Evolutionary conservation across 2,888 invertebrate species (phyloP).

Genomic region (Diaprepes abbreviatus): DNA sequence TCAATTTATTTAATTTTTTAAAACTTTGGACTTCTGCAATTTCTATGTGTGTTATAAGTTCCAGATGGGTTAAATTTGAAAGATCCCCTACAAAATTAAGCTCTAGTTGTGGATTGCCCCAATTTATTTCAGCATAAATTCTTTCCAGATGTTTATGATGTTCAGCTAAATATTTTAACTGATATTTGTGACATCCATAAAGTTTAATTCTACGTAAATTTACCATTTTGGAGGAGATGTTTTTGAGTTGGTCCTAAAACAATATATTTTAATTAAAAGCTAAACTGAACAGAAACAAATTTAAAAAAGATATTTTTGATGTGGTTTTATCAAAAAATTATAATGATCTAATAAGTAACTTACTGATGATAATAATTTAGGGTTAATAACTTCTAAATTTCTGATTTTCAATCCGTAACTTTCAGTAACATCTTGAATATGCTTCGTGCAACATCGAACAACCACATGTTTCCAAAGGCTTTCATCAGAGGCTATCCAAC

Average conservation of each 20-base stretch:
- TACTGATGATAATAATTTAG: background rate
- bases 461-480: conserved; percentile 20
- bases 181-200: conserved; percentile 16
- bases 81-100: conserved; percentile 9
- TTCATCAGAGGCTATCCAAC: conserved; percentile 18
- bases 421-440: background rate
- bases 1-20: conserved; percentile 13
- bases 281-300: too few relatives aligned
- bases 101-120: conserved; percentile 1
- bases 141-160: conserved; percentile 5
- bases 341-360: too few relatives aligned
- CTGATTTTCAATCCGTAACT: background rate
- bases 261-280: background rate
- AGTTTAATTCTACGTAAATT: conserved; percentile 14
- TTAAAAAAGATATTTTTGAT: too few relatives aligned
- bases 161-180: conserved; percentile 9
- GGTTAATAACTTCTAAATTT: conserved; percentile 4
- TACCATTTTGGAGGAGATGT: background rate
- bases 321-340: too few relatives aligned
- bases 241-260: background rate
- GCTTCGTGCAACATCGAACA: conserved; percentile 12
- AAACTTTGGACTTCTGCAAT: conserved; percentile 10
- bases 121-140: conserved; percentile 22
- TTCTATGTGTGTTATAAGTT: conserved; percentile 8
- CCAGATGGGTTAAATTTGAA: conserved; percentile 17